phyloP scores from a whole-genome alignment of 2,888 invertebrate species.

The Bellardia bayeri region DNA sequence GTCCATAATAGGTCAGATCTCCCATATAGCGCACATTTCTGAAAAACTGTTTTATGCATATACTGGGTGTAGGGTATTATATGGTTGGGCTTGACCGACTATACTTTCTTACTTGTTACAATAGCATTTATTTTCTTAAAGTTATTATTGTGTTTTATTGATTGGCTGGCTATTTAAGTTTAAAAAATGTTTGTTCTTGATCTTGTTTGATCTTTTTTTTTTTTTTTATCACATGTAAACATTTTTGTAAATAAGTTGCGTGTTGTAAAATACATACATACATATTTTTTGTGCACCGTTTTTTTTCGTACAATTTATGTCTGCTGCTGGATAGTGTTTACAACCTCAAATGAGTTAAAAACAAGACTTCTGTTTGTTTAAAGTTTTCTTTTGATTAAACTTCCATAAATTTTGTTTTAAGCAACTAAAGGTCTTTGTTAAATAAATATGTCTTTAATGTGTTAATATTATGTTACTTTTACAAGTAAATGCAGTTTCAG shows the following conservation, averaged over 20 bases:
- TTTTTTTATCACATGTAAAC: conserved; percentile 23
- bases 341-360: conserved; percentile 39
- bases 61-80: too few species aligned
- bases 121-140: conserved; percentile 27
- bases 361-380: conserved; percentile 55
- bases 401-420: conserved; percentile 47
- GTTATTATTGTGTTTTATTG: conserved; percentile 38
- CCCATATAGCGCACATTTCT: too few species aligned
- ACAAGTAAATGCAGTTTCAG: too few species aligned
- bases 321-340: conserved; percentile 22
- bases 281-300: conserved; percentile 34
- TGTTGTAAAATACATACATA: conserved; percentile 50
- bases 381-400: conserved; percentile 43
- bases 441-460: too few species aligned
- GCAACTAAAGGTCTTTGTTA: neutral
- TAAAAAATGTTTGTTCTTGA: conserved; percentile 52
- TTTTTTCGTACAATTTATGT: conserved; percentile 32
- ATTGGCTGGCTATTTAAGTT: conserved; percentile 55
- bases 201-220: conserved; percentile 70
- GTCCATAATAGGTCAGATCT: too few species aligned
- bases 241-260: conserved; percentile 57
- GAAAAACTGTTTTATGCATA: too few species aligned
- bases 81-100: too few species aligned
- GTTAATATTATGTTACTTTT: too few species aligned
- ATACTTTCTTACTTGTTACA: too few species aligned